Base-by-base conservation (phyloP, 2,113 vertebrate species). In the Raja brachyura region DNA sequence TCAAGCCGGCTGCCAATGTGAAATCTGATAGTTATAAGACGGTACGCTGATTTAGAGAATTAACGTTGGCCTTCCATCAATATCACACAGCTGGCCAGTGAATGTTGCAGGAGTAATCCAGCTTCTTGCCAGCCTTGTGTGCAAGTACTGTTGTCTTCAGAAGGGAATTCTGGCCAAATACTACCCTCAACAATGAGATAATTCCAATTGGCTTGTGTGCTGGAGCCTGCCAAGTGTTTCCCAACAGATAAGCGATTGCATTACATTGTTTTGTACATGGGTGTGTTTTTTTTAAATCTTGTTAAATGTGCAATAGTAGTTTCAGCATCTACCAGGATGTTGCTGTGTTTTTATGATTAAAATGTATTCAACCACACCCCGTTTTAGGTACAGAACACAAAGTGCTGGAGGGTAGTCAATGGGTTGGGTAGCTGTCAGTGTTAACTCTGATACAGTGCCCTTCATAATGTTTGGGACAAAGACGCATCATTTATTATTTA, bases 271-370 rank as follows among this genome's bases (percentile, higher is more conserved):
- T 54, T 48, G 31, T 92, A 92, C 90, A 48, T 4, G 22, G 18
- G 68, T 73, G 68, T 73, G 54, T 92, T 39, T 68, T 79, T 73
- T 92, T 54, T 1, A 48, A 48, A 48, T 48, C 28, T 54, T n/a
- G 83, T 88, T 88, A 31, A 92, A 73, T 92, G 33, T 92, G 90
- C 90, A 73, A 92, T 92, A 14, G 66, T 92, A 63, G 83, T 88
- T 88, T 31, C 31, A 88, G 88, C 20, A 73, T 11, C 22, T 73
- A 25, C 9, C 22, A 73, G 33, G 33, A 33, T 73, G 31, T 74
- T 54, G 70, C 66, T 92, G 88, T 92, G 39, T 73, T 33, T 92
- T 70, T 48, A 18, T 73, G 79, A 83, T 83, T 56, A 56, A 83
- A 83, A 18, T 16, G 20, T 85, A 68, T 92, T 4, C 9, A 73